Evolutionary conservation across 2,113 vertebrate genomes (phyloP), one percentile per base, ranked within the genome.

Genomic region (Cyprinodon brontotheroides): DNA sequence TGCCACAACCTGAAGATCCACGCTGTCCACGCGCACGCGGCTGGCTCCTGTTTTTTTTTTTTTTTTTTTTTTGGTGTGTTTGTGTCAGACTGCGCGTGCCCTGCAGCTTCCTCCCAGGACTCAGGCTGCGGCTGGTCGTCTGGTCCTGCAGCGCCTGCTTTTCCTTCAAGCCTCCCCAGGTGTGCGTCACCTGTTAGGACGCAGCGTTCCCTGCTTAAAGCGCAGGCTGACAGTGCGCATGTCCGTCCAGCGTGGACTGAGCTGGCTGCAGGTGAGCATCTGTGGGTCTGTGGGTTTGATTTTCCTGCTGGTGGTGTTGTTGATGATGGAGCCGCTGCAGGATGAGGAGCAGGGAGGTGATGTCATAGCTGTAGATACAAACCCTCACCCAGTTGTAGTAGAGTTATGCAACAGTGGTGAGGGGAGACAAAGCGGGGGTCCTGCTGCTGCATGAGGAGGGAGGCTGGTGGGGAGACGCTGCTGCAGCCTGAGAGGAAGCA

Each of bases 341-440:
- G n/a, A 50, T 41, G 68, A 40, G 40, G 74, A 80, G 68, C 84
- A 38, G 76, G 78, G 88, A 81, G 91, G 81, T 95, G 94, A 95
- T 91, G 94, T 95, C 93, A 95, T 94, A 14, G 86, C 87, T 89
- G 91, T 92, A 80, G 80, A 76, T 82, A 64, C 78, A 72, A 78
- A 81, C 70, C 86, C 60, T 68, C 88, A 77, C 82, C 78, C 88
- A 79, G 85, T 89, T 86, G 91, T 91, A 93, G 92, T 90, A 91
- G 82, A 86, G 84, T 94, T 94, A 92, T 89, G 90, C 91, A 95
- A 93, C 78, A n/a, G 76, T 53, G 59, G 68, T 38, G 81, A 37
- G 22, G 70, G 75, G 81, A 75, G 80, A 90, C 86, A 87, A 89
- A 87, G 87, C 1, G 37, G 57, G 29, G 53, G n/a, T n/a, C 13